Base-by-base conservation (phyloP, 2,888 invertebrate species). In the Volucella inflata region DNA sequence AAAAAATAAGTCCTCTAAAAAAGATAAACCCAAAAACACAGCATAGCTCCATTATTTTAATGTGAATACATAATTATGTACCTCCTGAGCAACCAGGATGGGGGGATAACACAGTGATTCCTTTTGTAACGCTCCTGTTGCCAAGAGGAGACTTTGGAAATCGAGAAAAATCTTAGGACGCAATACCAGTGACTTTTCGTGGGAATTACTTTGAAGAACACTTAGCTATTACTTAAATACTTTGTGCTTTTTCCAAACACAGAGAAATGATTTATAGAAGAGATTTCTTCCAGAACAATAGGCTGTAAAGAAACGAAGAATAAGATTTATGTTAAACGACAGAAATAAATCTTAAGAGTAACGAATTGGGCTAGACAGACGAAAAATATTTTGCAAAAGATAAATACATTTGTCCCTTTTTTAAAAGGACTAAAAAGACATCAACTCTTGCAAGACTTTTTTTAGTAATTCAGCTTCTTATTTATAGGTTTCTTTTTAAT, bases 1-100 rank as follows among this genome's bases (percentile, higher is more conserved):
- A n/a, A 50, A 76, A 76, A 68, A 51, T 51, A 14, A 53, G 60
- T 48, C 68, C 38, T 38, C 17, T 11, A 2, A 6, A 40, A 60
- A 53, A 68, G 60, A 76, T 53, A 68, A 76, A 68, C 36, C 53
- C 40, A 59, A 50, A 75, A 65, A 68, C 51, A 14, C 36, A 12
- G 17, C 44, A 30, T 6, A 68, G 50, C 38, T 67, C 60, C 76
- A 76, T 76, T 76, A 76, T 53, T 76, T 68, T 67, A 68, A 67
- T 76, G 67, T 51, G 51, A 57, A 67, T 60, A 51, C 76, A 60
- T 60, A 60, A 76, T 76, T 68, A 68, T 76, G 30, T 4, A 30
- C 4, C 67, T 50, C 50, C 55, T 12, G 30, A 40, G 50, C 74
- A 55, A 64, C 44, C 12, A 42, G 12, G 30, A 6, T 6, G 30